phyloP scores from a whole-genome alignment of 2,113 vertebrate species.

The Eurystomus gularis region DNA sequence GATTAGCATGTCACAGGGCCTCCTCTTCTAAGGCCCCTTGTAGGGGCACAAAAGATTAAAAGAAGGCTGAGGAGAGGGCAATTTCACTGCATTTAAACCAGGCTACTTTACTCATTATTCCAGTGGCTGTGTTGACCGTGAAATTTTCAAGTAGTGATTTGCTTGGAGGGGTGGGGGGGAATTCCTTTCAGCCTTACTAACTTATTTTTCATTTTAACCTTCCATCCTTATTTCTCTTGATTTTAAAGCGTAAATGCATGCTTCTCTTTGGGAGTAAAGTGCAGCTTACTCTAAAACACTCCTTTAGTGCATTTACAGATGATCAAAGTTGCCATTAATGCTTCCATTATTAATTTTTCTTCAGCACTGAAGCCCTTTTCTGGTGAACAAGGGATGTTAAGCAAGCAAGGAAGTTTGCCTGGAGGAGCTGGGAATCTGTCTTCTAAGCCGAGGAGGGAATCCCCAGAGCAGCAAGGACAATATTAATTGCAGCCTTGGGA shows the following conservation, averaged over 20 bases:
- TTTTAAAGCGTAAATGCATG: not conserved
- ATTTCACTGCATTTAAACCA: constrained; percentile 26
- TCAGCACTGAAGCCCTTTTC: not conserved
- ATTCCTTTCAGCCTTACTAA: not conserved
- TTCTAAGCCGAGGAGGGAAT: not conserved
- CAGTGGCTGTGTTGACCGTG: not conserved
- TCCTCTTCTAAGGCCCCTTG: constrained; percentile 35
- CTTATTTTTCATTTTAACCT: not conserved
- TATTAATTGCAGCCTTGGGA: not conserved
- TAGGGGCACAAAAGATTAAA: constrained; percentile 49
- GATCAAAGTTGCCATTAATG: not conserved
- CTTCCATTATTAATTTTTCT: not conserved
- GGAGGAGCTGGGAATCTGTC: not conserved
- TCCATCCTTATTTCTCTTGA: not conserved
- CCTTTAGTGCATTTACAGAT: not conserved
- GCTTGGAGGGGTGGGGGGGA: too few relatives aligned
- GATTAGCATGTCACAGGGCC: constrained; percentile 24
- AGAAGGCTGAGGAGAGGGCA: constrained; percentile 30
- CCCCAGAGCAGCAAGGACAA: not conserved
- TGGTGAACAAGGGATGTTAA: not conserved
- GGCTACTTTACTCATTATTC: constrained; percentile 32
- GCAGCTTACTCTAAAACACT: not conserved
- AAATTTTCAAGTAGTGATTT: constrained; percentile 44
- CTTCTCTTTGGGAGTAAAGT: not conserved
- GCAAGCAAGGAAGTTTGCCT: not conserved